A percentile compares a stretch with the other conserved stretches of the same genome.
These are phyloP conservation scores for Pampus argenteus DNA, from an alignment of 2,797 vertebrate species.

Conservation along the genomic window DNA sequence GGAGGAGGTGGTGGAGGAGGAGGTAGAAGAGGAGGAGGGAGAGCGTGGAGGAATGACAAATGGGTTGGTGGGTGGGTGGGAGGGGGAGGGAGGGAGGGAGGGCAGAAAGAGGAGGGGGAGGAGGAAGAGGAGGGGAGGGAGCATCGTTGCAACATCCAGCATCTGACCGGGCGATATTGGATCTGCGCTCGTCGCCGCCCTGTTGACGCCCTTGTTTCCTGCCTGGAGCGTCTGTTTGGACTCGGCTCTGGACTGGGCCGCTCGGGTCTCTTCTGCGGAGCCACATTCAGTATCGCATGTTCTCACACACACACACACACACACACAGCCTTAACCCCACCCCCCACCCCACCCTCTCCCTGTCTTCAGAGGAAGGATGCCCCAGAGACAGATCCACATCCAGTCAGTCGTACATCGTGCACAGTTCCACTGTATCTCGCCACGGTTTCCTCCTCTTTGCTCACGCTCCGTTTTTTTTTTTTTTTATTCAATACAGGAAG, in stretches of 20 bases:
- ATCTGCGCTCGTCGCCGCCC: conserved; percentile 51
- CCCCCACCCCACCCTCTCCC: background rate
- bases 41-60: conserved; percentile 39
- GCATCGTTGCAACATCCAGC: conserved; percentile 46
- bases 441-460: conserved; percentile 44
- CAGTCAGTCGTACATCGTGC: conserved; percentile 27
- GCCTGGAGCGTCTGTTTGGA: conserved; percentile 54
- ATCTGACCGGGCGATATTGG: conserved; percentile 63
- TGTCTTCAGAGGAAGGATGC: conserved; percentile 50
- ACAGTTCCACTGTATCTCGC: conserved; percentile 28
- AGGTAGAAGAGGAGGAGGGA: conserved; percentile 18
- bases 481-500: conserved; percentile 27
- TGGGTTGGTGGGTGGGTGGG: conserved; percentile 32
- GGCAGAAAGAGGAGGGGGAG: background rate
- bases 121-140: conserved; percentile 16
- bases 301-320: conserved; percentile 72
- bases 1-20: conserved; percentile 32
- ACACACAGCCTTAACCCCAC: conserved; percentile 77
- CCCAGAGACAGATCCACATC: conserved; percentile 42
- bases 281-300: conserved; percentile 61
- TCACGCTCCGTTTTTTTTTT: conserved; percentile 1
- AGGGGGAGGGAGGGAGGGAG: background rate
- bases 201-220: conserved; percentile 53
- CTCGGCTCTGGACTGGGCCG: conserved; percentile 32
- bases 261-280: conserved; percentile 27